Percentiles rank a stretch among this genome's conserved stretches.
These are phyloP conservation scores for Blera fallax DNA, from an alignment of 2,888 invertebrate species.

Conservation along the genomic window DNA sequence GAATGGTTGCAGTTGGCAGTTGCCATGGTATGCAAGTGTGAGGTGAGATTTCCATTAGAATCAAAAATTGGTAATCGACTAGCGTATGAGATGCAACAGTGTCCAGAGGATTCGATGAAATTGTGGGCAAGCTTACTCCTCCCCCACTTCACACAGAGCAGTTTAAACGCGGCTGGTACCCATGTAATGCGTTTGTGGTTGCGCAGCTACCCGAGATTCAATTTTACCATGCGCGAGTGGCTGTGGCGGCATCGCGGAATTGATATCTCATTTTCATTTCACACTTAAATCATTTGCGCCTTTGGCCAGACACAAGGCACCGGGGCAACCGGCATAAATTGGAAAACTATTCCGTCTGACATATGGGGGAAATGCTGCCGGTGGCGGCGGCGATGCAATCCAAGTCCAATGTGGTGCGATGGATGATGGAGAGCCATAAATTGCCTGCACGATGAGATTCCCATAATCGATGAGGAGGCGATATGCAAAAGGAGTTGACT, in stretches of 20 bases:
- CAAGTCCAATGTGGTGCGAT: slow-evolving; percentile 47
- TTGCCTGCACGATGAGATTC: slow-evolving; percentile 66
- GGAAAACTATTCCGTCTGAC: slow-evolving; percentile 60
- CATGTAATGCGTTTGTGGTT: slow-evolving; percentile 43
- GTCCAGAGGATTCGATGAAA: background rate
- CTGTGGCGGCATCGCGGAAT: slow-evolving; percentile 54
- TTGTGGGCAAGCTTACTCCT: background rate
- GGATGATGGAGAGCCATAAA: slow-evolving; percentile 66
- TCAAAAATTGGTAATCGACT: slow-evolving; percentile 70
- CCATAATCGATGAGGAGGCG: slow-evolving; percentile 71
- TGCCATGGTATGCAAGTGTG: slow-evolving; percentile 17
- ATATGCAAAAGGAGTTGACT: slow-evolving; percentile 67
- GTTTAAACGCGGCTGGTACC: background rate
- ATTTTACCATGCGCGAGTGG: slow-evolving; percentile 22
- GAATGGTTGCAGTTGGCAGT: slow-evolving; percentile 43
- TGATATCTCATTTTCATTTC: slow-evolving; percentile 73
- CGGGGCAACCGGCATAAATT: slow-evolving; percentile 68
- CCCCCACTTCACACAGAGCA: slow-evolving; percentile 11
- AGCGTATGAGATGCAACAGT: slow-evolving; percentile 33
- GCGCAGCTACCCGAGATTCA: slow-evolving; percentile 54
- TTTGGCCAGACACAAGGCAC: slow-evolving; percentile 29
- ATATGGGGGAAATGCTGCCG: slow-evolving; percentile 40
- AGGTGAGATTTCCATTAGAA: slow-evolving; percentile 69
- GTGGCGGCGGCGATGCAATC: slow-evolving; percentile 1
- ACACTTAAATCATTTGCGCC: slow-evolving; percentile 72